Percentiles rank a stretch among this genome's conserved stretches.
Conservation (phyloP, 2,113 vertebrate species). For the Hemicordylus capensis region DNA sequence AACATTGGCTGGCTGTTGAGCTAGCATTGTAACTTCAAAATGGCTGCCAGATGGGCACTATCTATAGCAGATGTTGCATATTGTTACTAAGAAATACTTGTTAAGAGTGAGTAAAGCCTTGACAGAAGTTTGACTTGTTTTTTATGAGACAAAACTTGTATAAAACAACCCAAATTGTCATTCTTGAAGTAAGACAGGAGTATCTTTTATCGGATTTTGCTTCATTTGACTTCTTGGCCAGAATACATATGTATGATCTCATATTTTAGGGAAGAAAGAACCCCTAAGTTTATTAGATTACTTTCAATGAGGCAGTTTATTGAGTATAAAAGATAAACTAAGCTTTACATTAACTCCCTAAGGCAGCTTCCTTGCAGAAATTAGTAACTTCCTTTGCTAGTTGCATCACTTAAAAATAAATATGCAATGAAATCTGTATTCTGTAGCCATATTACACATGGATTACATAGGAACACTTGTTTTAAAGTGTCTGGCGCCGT, state of each 20-base stretch:
- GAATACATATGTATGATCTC: neutral
- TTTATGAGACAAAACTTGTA: neutral
- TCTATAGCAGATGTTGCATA: neutral
- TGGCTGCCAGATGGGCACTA: neutral
- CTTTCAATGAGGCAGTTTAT: neutral
- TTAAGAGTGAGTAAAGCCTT: neutral
- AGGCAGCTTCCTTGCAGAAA: constrained; percentile 21
- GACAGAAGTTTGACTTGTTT: neutral
- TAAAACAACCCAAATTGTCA: neutral
- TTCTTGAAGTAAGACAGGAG: neutral
- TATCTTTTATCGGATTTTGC: neutral
- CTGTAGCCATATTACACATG: neutral
- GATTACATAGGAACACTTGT: neutral
- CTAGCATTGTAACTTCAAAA: neutral
- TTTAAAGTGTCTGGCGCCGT: neutral
- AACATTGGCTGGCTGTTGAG: neutral
- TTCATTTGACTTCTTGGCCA: neutral
- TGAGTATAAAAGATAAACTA: neutral
- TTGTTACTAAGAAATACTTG: neutral
- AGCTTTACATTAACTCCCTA: constrained; percentile 13
- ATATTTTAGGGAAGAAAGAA: neutral
- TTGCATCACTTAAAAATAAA: constrained; percentile 32
- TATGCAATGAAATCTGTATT: constrained; percentile 13
- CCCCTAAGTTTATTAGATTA: neutral
- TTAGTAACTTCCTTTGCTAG: constrained; percentile 33